Evolutionary conservation across 2,797 vertebrate genomes (phyloP).

Genomic region (Scarus forsteni): DNA sequence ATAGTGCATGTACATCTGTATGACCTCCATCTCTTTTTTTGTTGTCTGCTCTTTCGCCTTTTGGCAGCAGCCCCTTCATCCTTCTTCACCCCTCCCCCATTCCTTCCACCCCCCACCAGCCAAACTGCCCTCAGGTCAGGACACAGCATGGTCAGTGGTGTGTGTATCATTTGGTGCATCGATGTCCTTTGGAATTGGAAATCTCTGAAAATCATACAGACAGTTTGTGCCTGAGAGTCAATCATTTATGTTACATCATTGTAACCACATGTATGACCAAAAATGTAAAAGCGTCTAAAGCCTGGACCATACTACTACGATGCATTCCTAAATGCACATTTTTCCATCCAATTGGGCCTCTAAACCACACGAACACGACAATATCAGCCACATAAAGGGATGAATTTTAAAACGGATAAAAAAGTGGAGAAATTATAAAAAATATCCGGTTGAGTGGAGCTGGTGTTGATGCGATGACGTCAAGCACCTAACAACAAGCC

Average conservation of each 20-base stretch:
- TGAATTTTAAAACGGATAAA: no score
- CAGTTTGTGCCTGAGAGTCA: background rate
- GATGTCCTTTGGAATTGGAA: slow-evolving; percentile 20
- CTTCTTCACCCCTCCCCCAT: slow-evolving; percentile 65
- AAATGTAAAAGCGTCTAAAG: no score
- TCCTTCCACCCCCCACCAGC: slow-evolving; percentile 43
- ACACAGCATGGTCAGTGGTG: slow-evolving; percentile 66
- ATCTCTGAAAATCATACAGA: background rate
- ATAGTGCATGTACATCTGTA: slow-evolving; percentile 11
- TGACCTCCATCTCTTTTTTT: background rate
- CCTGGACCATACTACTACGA: no score
- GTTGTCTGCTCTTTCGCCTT: slow-evolving; percentile 30
- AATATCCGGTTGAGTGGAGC: no score
- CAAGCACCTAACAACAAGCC: no score
- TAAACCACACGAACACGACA: no score
- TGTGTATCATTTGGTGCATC: slow-evolving; percentile 37
- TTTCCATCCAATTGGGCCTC: no score
- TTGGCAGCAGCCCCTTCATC: slow-evolving; percentile 46
- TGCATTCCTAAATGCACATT: no score
- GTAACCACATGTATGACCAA: no score
- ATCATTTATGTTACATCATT: background rate
- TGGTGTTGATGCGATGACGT: no score
- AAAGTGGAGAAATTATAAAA: no score
- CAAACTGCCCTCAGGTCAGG: slow-evolving; percentile 65
- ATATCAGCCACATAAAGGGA: no score